phyloP scores from a whole-genome alignment of 2,113 vertebrate genomes.

The Fukomys damarensis region DNA sequence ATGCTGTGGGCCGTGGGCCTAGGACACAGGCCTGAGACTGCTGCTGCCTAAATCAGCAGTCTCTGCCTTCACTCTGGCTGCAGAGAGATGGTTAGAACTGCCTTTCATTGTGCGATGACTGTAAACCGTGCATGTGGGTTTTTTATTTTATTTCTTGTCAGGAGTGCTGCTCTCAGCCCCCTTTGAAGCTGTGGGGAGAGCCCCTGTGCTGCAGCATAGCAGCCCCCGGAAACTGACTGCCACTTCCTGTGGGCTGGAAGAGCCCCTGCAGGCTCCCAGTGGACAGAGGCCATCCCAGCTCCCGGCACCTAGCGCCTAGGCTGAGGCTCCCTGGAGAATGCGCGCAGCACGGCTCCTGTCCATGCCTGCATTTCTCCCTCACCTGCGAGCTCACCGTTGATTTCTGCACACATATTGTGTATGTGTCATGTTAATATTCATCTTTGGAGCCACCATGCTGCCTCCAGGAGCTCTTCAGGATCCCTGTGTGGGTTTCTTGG shows the following conservation, averaged over 20 bases:
- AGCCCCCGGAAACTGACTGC: not conserved
- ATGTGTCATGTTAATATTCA: not conserved
- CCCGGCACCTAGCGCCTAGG: not conserved
- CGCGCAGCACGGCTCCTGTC: not conserved
- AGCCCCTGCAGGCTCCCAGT: not conserved
- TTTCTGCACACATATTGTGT: rapidly evolving
- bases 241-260: not conserved
- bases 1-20: not conserved
- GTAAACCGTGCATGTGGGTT: not conserved
- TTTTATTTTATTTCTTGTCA: not conserved
- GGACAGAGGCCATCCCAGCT: not conserved
- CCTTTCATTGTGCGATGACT: not conserved
- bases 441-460: not conserved
- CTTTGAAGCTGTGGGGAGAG: not conserved
- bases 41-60: not conserved
- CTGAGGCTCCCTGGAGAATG: not conserved
- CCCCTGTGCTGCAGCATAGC: not conserved
- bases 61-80: not conserved
- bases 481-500: not conserved
- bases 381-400: not conserved
- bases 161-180: not conserved
- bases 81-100: not conserved
- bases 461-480: not conserved
- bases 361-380: not conserved
- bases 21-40: not conserved